A percentile compares a stretch with the other conserved stretches of the same genome.
phyloP scores from a whole-genome alignment of 2,888 invertebrate genomes.

The Dryobota labecula region DNA sequence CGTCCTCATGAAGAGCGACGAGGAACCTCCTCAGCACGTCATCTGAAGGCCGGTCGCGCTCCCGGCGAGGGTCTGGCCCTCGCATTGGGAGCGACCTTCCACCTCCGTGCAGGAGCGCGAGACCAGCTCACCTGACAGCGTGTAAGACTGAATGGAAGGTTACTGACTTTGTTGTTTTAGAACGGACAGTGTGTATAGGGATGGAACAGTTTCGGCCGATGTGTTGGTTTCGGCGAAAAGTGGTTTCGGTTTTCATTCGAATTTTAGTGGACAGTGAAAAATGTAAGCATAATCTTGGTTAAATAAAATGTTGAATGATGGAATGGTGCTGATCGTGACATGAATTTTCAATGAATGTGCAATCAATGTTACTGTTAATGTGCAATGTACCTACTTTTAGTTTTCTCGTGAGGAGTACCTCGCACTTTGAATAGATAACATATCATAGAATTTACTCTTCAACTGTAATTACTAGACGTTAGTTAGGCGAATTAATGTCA shows the following conservation, averaged over 20 bases:
- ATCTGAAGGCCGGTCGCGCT: slow-evolving; percentile 97
- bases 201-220: slow-evolving; percentile 38
- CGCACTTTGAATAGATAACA: slow-evolving; percentile 81
- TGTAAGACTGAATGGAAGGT: slow-evolving; percentile 73
- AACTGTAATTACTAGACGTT: slow-evolving; percentile 62
- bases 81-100: slow-evolving; percentile 89
- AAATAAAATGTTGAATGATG: slow-evolving; percentile 31
- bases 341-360: slow-evolving; percentile 56
- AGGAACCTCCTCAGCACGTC: slow-evolving; percentile 92
- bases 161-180: slow-evolving; percentile 36
- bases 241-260: slow-evolving; percentile 15
- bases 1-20: slow-evolving; percentile 92
- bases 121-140: slow-evolving; percentile 86
- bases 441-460: slow-evolving; percentile 80
- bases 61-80: slow-evolving; percentile 91
- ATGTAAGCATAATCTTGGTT: slow-evolving; percentile 11
- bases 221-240: slow-evolving; percentile 28
- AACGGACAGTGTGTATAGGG: slow-evolving; percentile 27
- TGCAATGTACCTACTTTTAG: slow-evolving; percentile 68
- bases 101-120: slow-evolving; percentile 84
- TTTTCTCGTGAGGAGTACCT: slow-evolving; percentile 49
- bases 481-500: slow-evolving; percentile 72
- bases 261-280: slow-evolving; percentile 30
- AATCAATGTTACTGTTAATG: slow-evolving; percentile 63
- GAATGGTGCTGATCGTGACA: slow-evolving; percentile 64